Conservation (phyloP, 2,797 vertebrate species). For the Cryptoblepharus egeriae region DNA sequence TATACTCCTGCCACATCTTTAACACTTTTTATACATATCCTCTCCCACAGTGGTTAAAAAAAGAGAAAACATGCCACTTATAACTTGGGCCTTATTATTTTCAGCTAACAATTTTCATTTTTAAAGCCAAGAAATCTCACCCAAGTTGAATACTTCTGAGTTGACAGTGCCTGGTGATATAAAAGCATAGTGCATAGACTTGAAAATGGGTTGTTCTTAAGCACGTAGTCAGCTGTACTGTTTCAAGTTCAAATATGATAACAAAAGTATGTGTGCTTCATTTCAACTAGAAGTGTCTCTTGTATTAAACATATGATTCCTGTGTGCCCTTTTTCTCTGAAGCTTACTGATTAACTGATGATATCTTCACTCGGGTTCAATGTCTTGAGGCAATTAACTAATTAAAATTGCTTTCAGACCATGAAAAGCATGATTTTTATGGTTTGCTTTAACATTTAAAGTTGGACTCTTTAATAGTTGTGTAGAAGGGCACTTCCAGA, state of each 20-base stretch:
- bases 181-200: slow-evolving; percentile 32
- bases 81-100: not conserved
- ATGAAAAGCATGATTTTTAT: slow-evolving; percentile 31
- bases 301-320: slow-evolving; percentile 36
- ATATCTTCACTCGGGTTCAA: slow-evolving; percentile 1
- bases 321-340: slow-evolving; percentile 20
- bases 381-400: slow-evolving; percentile 28
- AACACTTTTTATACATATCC: too few relatives aligned
- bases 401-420: slow-evolving; percentile 21
- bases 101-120: not conserved
- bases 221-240: slow-evolving; percentile 46
- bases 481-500: not conserved
- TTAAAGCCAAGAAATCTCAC: slow-evolving; percentile 4
- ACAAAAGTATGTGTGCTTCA: slow-evolving; percentile 41
- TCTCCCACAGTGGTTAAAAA: too few relatives aligned
- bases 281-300: slow-evolving; percentile 53
- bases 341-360: slow-evolving; percentile 18
- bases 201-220: slow-evolving; percentile 44
- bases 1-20: too few relatives aligned
- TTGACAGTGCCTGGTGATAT: slow-evolving; percentile 41
- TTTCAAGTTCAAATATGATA: slow-evolving; percentile 49
- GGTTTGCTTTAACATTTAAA: slow-evolving; percentile 26
- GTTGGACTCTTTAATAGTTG: not conserved
- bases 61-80: too few relatives aligned
- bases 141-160: slow-evolving; percentile 20